These are phyloP conservation scores for Malurus melanocephalus DNA, from an alignment of 2,113 vertebrate genomes.

Conservation along the genomic window DNA sequence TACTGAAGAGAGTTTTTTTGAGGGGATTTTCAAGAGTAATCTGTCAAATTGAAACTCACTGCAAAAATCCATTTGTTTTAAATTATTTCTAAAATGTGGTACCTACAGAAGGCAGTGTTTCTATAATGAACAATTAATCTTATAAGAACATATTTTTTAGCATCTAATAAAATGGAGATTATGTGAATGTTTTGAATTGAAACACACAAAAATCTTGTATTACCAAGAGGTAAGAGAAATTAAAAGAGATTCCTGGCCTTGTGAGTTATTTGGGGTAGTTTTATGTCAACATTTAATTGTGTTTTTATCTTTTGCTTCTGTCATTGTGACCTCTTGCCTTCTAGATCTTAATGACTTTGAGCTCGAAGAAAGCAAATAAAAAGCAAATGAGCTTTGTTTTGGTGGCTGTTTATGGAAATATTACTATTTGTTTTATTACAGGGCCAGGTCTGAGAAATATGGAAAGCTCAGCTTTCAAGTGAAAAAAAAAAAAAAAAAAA, in stretches of 20 bases:
- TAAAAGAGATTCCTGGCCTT: background rate
- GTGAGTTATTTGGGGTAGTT: background rate
- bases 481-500: background rate
- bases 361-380: background rate
- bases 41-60: background rate
- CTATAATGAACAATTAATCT: background rate
- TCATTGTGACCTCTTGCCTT: background rate
- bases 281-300: background rate
- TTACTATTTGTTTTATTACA: background rate
- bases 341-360: background rate
- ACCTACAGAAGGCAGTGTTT: background rate
- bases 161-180: background rate
- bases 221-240: background rate
- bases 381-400: background rate
- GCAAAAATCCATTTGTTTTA: background rate
- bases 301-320: background rate
- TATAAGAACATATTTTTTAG: background rate
- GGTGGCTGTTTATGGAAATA: background rate
- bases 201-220: background rate
- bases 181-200: background rate
- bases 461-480: background rate
- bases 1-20: background rate
- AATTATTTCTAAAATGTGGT: background rate
- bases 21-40: background rate
- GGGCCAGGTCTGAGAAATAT: background rate